A percentile compares a stretch with the other conserved stretches of the same genome.
Evolutionary conservation across 2,113 vertebrate genomes (phyloP).

Genomic region (Monarcha castaneiventris): DNA sequence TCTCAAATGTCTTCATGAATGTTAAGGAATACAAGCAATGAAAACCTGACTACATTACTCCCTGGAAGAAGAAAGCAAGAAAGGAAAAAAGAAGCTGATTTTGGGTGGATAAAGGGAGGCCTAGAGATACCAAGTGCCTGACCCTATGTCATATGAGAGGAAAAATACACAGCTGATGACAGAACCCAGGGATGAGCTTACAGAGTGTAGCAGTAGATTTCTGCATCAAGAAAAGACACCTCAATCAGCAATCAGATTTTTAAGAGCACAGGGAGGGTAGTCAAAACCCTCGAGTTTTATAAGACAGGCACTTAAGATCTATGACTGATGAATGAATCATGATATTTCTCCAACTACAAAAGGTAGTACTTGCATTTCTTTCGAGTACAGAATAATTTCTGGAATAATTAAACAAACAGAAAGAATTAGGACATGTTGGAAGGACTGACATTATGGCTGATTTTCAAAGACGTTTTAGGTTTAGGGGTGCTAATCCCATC

Average conservation of each 20-base stretch:
- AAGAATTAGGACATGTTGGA: background rate
- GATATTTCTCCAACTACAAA: background rate
- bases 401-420: background rate
- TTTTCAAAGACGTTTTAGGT: constrained; percentile 21
- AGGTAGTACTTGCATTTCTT: background rate
- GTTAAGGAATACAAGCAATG: background rate
- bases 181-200: background rate
- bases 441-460: background rate
- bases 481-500: background rate
- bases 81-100: background rate
- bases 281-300: background rate
- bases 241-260: background rate
- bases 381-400: background rate
- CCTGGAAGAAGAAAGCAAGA: background rate
- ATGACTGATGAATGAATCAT: background rate
- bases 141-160: background rate
- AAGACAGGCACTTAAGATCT: background rate
- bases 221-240: background rate
- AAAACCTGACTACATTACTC: background rate
- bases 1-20: background rate
- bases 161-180: background rate
- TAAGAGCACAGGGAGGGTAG: background rate
- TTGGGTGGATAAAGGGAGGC: background rate
- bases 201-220: background rate
- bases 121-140: background rate